These are phyloP conservation scores for Penaeus monodon DNA, from an alignment of 2,888 invertebrate species.

Conservation along the genomic window DNA sequence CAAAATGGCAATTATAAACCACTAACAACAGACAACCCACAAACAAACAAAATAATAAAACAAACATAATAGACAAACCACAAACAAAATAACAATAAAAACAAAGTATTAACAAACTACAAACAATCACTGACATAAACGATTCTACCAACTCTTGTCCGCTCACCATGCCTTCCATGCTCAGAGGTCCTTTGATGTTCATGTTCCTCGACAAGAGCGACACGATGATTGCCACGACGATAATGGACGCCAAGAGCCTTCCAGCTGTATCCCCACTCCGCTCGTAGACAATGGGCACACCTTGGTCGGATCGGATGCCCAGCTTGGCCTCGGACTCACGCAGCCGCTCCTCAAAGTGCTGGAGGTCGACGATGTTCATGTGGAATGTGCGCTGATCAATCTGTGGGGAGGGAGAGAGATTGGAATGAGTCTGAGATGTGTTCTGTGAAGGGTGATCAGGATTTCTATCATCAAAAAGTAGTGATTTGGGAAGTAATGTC, in stretches of 20 bases:
- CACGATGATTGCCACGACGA: slow-evolving; percentile 78
- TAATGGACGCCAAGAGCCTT: slow-evolving; percentile 78
- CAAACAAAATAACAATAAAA: slow-evolving; percentile 14
- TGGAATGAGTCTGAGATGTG: background rate
- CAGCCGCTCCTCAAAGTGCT: slow-evolving; percentile 90
- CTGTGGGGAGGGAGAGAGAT: slow-evolving; percentile 24
- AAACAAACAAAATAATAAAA: background rate
- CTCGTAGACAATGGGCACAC: slow-evolving; percentile 87
- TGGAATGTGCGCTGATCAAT: slow-evolving; percentile 62
- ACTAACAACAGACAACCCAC: too few species aligned
- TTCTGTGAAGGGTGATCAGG: background rate
- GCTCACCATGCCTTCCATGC: slow-evolving; percentile 61
- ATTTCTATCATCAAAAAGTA: background rate
- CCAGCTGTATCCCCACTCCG: slow-evolving; percentile 82
- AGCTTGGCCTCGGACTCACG: slow-evolving; percentile 80
- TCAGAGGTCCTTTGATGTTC: slow-evolving; percentile 70
- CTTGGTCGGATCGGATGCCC: slow-evolving; percentile 78
- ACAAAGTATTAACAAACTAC: background rate
- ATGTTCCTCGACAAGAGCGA: slow-evolving; percentile 79
- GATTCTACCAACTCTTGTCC: background rate
- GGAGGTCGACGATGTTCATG: slow-evolving; percentile 85
- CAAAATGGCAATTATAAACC: background rate
- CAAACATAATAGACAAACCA: background rate
- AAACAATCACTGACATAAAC: background rate
- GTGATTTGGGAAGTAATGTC: background rate